Evolutionary conservation across 1,140 invertebrate species (phyloP).

Genomic region (Leptopilina clavipes): DNA sequence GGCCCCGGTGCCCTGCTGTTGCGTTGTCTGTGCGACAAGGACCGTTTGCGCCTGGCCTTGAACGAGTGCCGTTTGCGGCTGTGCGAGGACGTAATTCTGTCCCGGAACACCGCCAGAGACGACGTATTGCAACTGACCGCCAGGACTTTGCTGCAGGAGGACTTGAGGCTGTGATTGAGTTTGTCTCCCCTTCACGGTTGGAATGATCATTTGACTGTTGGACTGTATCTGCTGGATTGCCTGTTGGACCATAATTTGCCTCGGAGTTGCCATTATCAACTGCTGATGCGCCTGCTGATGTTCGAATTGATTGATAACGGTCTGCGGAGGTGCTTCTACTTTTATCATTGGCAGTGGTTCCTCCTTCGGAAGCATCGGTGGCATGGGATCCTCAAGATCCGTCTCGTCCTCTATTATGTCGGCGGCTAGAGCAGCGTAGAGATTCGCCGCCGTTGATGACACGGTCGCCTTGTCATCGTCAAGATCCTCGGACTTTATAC

Average conservation of each 20-base stretch:
- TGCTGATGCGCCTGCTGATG: constrained; percentile 62
- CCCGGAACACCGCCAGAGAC: constrained; percentile 75
- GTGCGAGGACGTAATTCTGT: constrained; percentile 79
- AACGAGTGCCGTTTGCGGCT: constrained; percentile 78
- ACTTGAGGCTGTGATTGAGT: constrained; percentile 71
- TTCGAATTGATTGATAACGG: constrained; percentile 60
- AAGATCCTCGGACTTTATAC: constrained; percentile 71
- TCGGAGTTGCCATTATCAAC: constrained; percentile 70
- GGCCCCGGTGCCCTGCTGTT: constrained; percentile 78
- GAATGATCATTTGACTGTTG: constrained; percentile 71
- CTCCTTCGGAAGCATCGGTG: constrained; percentile 56
- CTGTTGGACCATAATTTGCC: constrained; percentile 73
- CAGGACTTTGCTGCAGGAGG: constrained; percentile 67
- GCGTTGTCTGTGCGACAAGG: constrained; percentile 78
- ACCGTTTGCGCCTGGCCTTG: constrained; percentile 80
- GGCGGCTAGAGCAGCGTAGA: constrained; percentile 82
- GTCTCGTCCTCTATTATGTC: constrained; percentile 82
- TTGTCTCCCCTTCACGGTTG: constrained; percentile 68
- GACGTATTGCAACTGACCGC: constrained; percentile 75
- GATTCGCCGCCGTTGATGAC: constrained; percentile 82
- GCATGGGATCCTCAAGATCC: constrained; percentile 73
- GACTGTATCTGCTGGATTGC: constrained; percentile 76
- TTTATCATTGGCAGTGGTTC: constrained; percentile 62
- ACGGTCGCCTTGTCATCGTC: constrained; percentile 76
- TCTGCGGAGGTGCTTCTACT: constrained; percentile 53